phyloP scores from a whole-genome alignment of 2,113 vertebrate species.

The Edolisoma coerulescens region DNA sequence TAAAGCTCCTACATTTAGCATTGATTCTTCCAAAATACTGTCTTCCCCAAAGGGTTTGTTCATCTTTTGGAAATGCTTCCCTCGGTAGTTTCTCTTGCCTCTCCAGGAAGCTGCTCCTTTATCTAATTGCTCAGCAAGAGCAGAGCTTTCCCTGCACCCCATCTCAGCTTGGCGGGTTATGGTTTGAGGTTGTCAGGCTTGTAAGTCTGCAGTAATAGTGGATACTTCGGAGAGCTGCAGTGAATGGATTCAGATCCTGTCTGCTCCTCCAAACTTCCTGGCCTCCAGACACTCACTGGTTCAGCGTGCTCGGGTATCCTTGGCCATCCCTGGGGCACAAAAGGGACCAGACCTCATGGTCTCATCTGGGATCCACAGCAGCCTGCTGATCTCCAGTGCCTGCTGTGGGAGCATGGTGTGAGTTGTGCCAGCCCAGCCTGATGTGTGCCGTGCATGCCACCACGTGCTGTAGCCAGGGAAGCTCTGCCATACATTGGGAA shows the following conservation, averaged over 20 bases:
- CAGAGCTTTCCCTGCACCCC: neutral
- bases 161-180: neutral
- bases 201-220: neutral
- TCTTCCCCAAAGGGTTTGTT: neutral
- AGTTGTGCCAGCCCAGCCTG: neutral
- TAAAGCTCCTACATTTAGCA: neutral
- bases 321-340: neutral
- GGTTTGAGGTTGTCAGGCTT: neutral
- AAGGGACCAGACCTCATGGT: neutral
- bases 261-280: neutral
- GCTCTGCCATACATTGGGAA: neutral
- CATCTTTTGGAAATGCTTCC: slow-evolving; percentile 11
- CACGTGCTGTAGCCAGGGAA: accelerated
- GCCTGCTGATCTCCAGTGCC: neutral
- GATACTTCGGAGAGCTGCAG: neutral
- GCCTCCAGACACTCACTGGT: neutral
- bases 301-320: accelerated
- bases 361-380: neutral
- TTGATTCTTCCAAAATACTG: neutral
- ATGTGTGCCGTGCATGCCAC: accelerated
- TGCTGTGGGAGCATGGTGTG: neutral
- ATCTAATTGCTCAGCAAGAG: neutral
- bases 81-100: neutral
- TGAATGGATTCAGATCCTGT: neutral
- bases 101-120: neutral